Evolutionary conservation across 2,113 vertebrate genomes (phyloP).

Genomic region (Pipa parva): DNA sequence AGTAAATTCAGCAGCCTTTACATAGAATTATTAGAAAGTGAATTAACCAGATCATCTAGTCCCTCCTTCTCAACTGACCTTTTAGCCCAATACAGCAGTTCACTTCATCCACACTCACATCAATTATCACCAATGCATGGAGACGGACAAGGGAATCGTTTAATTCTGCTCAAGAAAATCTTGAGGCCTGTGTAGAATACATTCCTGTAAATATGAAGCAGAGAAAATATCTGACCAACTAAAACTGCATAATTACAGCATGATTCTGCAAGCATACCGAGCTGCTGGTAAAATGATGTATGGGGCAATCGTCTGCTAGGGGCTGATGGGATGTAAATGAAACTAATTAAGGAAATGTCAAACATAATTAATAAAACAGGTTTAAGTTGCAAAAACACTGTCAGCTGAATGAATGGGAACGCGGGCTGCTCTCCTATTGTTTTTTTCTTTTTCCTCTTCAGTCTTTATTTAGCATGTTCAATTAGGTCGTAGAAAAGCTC

Average conservation of each 20-base stretch:
- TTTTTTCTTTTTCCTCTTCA: slow-evolving; percentile 47
- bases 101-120: too few species aligned
- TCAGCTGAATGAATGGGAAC: slow-evolving; percentile 76
- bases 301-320: slow-evolving; percentile 78
- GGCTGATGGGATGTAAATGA: slow-evolving; percentile 80
- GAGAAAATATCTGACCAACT: slow-evolving; percentile 41
- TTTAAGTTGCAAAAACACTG: slow-evolving; percentile 73
- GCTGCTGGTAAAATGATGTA: slow-evolving; percentile 76
- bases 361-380: slow-evolving; percentile 77
- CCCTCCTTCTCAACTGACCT: too few species aligned
- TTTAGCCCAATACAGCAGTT: too few species aligned
- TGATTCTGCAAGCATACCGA: slow-evolving; percentile 60
- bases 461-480: slow-evolving; percentile 65
- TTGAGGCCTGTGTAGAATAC: not conserved
- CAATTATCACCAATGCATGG: too few species aligned
- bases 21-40: too few species aligned
- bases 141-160: too few species aligned
- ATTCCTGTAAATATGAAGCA: slow-evolving; percentile 20
- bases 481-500: slow-evolving; percentile 72
- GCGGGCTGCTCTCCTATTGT: slow-evolving; percentile 57
- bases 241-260: slow-evolving; percentile 44
- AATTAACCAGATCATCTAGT: too few species aligned
- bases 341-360: slow-evolving; percentile 78
- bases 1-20: too few species aligned
- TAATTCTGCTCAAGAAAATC: too few species aligned